These are phyloP conservation scores for Amiota minor DNA, from an alignment of 2,888 invertebrate species.

Conservation along the genomic window DNA sequence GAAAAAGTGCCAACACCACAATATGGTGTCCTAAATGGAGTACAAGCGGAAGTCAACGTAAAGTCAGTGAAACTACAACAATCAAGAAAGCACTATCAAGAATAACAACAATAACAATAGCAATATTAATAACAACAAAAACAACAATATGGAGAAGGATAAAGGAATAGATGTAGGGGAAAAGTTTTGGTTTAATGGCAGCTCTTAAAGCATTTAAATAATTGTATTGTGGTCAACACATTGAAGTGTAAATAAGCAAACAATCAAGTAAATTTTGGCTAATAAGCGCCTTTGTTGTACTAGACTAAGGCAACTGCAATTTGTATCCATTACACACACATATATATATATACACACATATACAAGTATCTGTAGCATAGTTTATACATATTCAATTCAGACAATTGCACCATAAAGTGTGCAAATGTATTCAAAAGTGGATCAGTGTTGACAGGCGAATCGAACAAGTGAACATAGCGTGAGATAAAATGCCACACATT, in stretches of 20 bases:
- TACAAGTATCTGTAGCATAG: conserved; percentile 3
- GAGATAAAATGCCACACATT: background rate
- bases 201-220: background rate
- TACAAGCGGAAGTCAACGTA: conserved; percentile 64
- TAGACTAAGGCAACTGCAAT: conserved; percentile 40
- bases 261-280: conserved; percentile 44
- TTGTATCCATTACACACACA: conserved; percentile 39
- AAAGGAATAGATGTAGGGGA: background rate
- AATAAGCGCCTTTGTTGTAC: conserved; percentile 48
- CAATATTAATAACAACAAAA: conserved; percentile 11
- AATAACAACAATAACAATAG: background rate
- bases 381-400: conserved; percentile 22
- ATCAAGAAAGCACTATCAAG: conserved; percentile 6
- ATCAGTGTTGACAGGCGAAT: conserved; percentile 41
- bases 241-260: conserved; percentile 5
- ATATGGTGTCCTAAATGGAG: conserved; percentile 68
- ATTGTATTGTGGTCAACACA: conserved; percentile 1
- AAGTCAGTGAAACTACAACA: conserved; percentile 57
- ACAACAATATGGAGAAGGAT: background rate
- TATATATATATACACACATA: conserved; percentile 30
- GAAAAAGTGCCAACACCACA: conserved; percentile 68
- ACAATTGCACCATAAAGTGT: conserved; percentile 41
- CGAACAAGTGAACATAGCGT: conserved; percentile 30
- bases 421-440: conserved; percentile 50
- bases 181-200: background rate